A percentile compares a stretch with the other conserved stretches of the same genome.
These are phyloP conservation scores for Falcaria lacertinaria DNA, from an alignment of 2,888 invertebrate species.

Conservation along the genomic window DNA sequence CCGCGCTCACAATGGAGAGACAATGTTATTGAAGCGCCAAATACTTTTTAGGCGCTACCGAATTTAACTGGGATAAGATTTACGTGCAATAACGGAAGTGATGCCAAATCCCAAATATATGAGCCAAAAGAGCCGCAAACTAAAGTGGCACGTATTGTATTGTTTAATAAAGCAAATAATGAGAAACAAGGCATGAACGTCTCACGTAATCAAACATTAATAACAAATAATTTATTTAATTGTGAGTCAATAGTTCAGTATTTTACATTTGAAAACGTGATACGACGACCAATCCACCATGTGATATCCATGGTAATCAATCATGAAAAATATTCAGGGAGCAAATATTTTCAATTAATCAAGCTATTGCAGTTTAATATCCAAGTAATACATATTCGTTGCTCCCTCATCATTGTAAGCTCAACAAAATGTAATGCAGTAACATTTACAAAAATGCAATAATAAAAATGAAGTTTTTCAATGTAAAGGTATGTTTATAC, in stretches of 20 bases:
- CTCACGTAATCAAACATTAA: neutral
- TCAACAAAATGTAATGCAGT: neutral
- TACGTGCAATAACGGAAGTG: no score
- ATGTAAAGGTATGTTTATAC: no score
- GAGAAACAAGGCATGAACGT: neutral
- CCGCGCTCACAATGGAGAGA: no score
- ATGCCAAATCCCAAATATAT: neutral
- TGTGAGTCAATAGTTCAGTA: no score
- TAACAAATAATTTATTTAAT: no score
- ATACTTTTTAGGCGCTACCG: no score
- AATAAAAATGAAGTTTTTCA: neutral
- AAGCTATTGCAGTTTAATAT: no score
- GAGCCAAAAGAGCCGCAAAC: neutral
- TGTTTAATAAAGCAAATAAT: neutral
- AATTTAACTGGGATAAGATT: no score
- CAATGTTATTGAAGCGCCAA: no score
- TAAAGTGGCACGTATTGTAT: neutral
- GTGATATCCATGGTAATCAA: neutral
- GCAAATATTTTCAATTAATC: no score
- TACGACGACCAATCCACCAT: neutral
- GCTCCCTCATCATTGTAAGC: slow-evolving; percentile 3
- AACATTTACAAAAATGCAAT: slow-evolving; percentile 1
- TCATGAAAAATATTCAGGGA: slow-evolving; percentile 2
- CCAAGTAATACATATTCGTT: no score
- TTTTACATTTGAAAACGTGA: neutral